Evolutionary conservation across 2,113 vertebrate species (phyloP).

Genomic region (Periophthalmodon schlosseri): DNA sequence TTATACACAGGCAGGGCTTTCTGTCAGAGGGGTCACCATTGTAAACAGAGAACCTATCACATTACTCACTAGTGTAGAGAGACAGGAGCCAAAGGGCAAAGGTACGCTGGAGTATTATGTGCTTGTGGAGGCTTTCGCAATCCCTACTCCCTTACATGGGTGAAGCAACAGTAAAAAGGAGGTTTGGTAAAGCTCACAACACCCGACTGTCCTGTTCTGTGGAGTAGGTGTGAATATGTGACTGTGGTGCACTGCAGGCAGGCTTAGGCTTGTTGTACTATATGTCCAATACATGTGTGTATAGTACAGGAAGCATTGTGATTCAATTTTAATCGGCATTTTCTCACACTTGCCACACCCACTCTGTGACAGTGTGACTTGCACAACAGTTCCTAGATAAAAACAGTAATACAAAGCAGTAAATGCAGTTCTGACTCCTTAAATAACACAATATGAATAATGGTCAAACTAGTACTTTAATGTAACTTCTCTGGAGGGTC

Average conservation of each 20-base stretch:
- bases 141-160: slow-evolving; percentile 2
- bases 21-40: slow-evolving; percentile 27
- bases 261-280: slow-evolving; percentile 51
- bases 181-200: slow-evolving; percentile 44
- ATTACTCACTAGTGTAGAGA: slow-evolving; percentile 16
- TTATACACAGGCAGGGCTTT: slow-evolving; percentile 19
- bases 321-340: background rate
- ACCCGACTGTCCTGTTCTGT: slow-evolving; percentile 51
- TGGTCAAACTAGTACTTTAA: too few relatives aligned
- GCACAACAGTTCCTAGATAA: background rate
- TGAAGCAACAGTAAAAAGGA: slow-evolving; percentile 43
- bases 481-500: too few relatives aligned
- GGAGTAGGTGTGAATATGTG: slow-evolving; percentile 44
- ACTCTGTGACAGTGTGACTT: background rate
- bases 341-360: background rate
- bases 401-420: background rate
- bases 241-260: slow-evolving; percentile 49
- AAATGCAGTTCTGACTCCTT: too few relatives aligned
- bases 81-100: slow-evolving; percentile 40
- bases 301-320: slow-evolving; percentile 7
- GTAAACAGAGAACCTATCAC: slow-evolving; percentile 36
- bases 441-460: too few relatives aligned
- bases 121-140: slow-evolving; percentile 49
- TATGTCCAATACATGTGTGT: slow-evolving; percentile 24
- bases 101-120: slow-evolving; percentile 25